Conservation (phyloP, 1,140 invertebrate species). For the Cherax destructor region DNA sequence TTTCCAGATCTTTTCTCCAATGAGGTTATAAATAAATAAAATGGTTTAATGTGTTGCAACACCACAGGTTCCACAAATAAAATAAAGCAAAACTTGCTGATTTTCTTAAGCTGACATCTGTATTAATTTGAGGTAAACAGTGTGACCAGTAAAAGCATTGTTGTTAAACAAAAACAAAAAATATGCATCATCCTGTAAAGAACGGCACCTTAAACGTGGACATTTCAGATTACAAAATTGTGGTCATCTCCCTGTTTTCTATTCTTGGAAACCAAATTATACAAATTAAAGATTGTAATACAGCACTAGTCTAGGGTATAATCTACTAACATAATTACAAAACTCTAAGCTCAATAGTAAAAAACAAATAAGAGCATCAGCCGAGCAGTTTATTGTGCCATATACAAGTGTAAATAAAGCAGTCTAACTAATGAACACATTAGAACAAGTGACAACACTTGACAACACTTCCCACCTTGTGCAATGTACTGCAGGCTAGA, state of each 20-base stretch:
- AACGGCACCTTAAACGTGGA: background rate
- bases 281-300: no score
- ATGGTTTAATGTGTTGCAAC: no score
- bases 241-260: slow-evolving; percentile 28
- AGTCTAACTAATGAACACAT: background rate
- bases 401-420: background rate
- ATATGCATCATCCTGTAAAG: background rate
- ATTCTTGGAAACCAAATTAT: background rate
- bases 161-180: background rate
- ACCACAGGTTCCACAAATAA: no score
- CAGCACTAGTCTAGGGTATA: no score
- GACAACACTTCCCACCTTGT: no score
- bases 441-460: no score
- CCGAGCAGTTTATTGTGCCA: background rate
- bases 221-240: slow-evolving; percentile 20
- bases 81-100: background rate
- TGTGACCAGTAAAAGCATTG: background rate
- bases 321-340: background rate
- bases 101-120: background rate
- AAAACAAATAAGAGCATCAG: background rate
- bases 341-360: background rate
- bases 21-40: no score
- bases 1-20: no score
- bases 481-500: no score
- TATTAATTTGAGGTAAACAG: background rate